These are phyloP conservation scores for Dascyllus trimaculatus DNA, from an alignment of 2,113 vertebrate species.

Conservation along the genomic window DNA sequence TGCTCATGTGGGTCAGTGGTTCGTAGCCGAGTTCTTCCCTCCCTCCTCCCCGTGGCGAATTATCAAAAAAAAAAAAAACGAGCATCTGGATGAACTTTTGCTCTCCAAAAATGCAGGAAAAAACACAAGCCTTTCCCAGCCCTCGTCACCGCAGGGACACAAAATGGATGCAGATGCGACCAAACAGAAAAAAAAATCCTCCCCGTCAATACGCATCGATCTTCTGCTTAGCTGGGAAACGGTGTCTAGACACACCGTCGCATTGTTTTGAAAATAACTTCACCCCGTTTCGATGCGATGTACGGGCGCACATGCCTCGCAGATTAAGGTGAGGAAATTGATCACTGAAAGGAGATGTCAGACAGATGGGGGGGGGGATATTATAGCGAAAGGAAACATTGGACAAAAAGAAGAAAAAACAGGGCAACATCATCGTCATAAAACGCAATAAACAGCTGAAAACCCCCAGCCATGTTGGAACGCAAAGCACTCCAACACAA, in stretches of 20 bases:
- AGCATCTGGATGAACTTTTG: constrained; percentile 52
- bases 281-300: constrained; percentile 11
- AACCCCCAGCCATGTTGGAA: constrained; percentile 63
- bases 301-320: constrained; percentile 13
- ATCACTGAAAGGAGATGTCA: constrained; percentile 63
- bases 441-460: constrained; percentile 57
- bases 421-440: constrained; percentile 49
- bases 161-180: constrained; percentile 24
- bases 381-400: constrained; percentile 31
- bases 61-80: constrained; percentile 19
- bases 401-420: neutral
- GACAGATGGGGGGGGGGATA: constrained; percentile 35
- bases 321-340: constrained; percentile 60
- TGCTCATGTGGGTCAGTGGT: constrained; percentile 72
- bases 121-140: neutral
- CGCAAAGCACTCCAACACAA: constrained; percentile 37
- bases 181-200: constrained; percentile 14
- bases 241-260: constrained; percentile 69
- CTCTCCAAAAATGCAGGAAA: neutral
- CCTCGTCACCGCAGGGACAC: constrained; percentile 22
- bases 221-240: constrained; percentile 60
- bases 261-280: constrained; percentile 57
- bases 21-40: constrained; percentile 41
- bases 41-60: constrained; percentile 7
- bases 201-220: constrained; percentile 78